Evolutionary conservation across 2,888 invertebrate species (phyloP).

Genomic region (Lysandra coridon): DNA sequence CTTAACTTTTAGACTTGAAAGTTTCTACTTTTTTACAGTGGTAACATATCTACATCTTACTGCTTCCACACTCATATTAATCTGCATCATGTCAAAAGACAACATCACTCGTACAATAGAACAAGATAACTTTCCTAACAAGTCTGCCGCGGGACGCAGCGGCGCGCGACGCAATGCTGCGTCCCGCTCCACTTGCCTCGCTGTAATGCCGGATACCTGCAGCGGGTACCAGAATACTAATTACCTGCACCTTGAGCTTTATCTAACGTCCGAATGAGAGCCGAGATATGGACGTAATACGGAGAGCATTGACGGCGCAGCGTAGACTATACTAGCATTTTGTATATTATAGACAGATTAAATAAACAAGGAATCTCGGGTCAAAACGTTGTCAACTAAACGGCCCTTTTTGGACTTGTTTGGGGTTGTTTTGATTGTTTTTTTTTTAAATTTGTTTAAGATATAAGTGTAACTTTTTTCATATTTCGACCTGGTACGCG

Average conservation of each 20-base stretch:
- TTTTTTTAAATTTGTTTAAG: too few relatives aligned
- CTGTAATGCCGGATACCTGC: constrained; percentile 41
- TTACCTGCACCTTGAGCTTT: constrained; percentile 7
- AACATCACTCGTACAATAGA: background rate
- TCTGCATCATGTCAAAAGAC: too few relatives aligned
- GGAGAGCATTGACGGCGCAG: background rate
- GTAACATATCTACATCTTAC: too few relatives aligned
- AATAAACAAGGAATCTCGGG: too few relatives aligned
- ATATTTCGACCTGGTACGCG: too few relatives aligned
- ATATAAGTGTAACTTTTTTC: too few relatives aligned
- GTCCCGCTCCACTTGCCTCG: constrained; percentile 62
- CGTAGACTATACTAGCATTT: background rate
- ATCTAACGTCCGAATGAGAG: background rate
- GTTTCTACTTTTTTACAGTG: too few relatives aligned
- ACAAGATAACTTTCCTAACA: background rate
- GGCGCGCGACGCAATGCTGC: constrained; percentile 51
- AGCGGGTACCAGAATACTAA: constrained; percentile 2
- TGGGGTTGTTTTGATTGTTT: too few relatives aligned
- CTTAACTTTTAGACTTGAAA: too few relatives aligned
- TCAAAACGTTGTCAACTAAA: too few relatives aligned
- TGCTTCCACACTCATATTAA: too few relatives aligned
- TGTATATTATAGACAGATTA: background rate
- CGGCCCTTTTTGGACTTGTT: too few relatives aligned
- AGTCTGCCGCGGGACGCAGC: constrained; percentile 38
- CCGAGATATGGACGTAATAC: background rate